Evolutionary conservation across 2,888 invertebrate genomes (phyloP).

Genomic region (Argyresthia goedartella): DNA sequence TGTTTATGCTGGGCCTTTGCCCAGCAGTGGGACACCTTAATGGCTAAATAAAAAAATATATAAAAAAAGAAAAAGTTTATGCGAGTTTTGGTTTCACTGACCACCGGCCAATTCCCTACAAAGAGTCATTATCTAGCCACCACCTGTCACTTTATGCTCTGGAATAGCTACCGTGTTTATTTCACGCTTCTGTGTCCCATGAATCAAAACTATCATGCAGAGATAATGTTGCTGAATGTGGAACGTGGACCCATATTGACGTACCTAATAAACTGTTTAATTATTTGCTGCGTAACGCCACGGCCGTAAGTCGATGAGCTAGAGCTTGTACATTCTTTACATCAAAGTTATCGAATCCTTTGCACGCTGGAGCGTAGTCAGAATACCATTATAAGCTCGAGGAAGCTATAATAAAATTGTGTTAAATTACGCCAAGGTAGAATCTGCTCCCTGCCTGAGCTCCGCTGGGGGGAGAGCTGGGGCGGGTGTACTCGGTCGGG

Average conservation of each 20-base stretch:
- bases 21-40: too few relatives aligned
- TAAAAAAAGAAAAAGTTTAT: too few relatives aligned
- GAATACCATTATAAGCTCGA: constrained; percentile 43
- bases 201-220: not conserved
- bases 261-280: not conserved
- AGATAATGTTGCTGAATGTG: not conserved
- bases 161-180: not conserved
- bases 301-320: not conserved
- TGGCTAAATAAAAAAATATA: too few relatives aligned
- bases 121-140: constrained; percentile 1
- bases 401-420: constrained; percentile 45
- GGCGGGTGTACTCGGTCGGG: not conserved
- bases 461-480: not conserved
- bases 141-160: not conserved
- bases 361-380: constrained; percentile 45
- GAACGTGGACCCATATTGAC: not conserved
- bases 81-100: too few relatives aligned
- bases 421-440: constrained; percentile 32
- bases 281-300: not conserved
- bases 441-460: not conserved
- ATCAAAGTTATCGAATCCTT: constrained; percentile 55
- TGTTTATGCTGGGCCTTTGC: too few relatives aligned
- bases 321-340: constrained; percentile 7
- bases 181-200: not conserved
- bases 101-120: not conserved